Base-by-base conservation (phyloP, 2,113 vertebrate genomes). In the Chaenocephalus aceratus region DNA sequence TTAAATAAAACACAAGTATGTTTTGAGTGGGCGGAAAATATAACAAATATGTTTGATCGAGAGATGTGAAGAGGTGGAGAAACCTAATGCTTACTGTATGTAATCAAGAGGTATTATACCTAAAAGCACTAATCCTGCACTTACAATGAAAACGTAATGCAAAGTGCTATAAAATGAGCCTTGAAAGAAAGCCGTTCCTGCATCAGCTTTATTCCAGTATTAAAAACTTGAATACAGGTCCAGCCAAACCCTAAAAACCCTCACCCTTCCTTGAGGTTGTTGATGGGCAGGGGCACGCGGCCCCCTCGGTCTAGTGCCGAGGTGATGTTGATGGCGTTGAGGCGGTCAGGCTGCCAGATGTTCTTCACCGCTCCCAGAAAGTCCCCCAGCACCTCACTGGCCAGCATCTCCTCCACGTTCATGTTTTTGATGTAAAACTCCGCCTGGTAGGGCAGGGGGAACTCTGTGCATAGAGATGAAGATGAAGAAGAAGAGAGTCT, bases 361-460 rank as follows among this genome's bases (percentile, higher is more conserved):
- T 99, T 99, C 93, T 99, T 99, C 77, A 99, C 98, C 0, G 98
- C 98, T 63, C 98, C 98, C 0, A 99, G 95, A 70, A 99, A 99
- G 91, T 99, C 98, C 0, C 98, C 98, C 44, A 99, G 95, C 73
- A 99, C 96, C 93, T 99, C 97, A 26, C 98, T 99, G 86, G 98
- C 97, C 86, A 99, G 88, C 96, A 99, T 98, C 89, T 99, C 98
- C 90, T 99, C 98, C 44, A 99, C 98, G 0, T 99, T 99, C 98
- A 99, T 99, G 85, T 99, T 99, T 89, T 94, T 97, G 87, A 99
- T 96, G 94, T 97, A 99, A 92, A 99, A 99, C 90, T 99, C 98
- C 0, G 97, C 98, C 94, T 99, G 98, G 84, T 96, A 99, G 0
- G 96, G 97, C 51, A 99, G 93, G 0, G 97, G 97, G 89, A 97